phyloP scores from a whole-genome alignment of 1,140 invertebrate species.

The Megalopta genalis region DNA sequence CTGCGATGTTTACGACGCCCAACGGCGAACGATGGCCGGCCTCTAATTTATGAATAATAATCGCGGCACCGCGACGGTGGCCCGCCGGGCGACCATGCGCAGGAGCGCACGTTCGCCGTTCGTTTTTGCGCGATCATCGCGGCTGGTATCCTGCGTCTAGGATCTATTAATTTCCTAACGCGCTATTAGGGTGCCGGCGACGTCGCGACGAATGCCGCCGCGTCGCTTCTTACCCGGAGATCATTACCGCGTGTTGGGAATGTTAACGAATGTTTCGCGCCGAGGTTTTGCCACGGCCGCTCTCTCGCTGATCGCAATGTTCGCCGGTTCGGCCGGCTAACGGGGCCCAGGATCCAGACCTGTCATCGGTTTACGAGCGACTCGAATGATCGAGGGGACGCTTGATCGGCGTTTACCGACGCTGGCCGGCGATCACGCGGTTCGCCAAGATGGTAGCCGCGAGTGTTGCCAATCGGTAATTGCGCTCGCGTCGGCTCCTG shows the following conservation, averaged over 20 bases:
- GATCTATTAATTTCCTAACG: conserved; percentile 64
- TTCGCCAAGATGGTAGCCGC: no score
- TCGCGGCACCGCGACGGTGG: not conserved
- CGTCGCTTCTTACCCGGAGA: conserved; percentile 51
- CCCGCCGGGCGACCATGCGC: no score
- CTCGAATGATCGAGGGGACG: not conserved
- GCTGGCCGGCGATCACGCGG: not conserved
- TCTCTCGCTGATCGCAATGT: conserved; percentile 56
- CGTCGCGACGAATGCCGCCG: conserved; percentile 33
- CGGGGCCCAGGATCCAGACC: not conserved
- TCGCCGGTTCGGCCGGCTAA: conserved; percentile 32
- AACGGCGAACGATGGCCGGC: not conserved
- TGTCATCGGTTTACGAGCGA: not conserved
- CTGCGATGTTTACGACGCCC: not conserved
- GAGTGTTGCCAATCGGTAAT: no score
- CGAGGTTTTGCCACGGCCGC: conserved; percentile 55
- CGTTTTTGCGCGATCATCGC: not conserved
- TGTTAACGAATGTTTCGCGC: conserved; percentile 76
- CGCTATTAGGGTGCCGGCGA: conserved; percentile 23
- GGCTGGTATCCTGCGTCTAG: not conserved
- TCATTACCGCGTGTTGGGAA: conserved; percentile 67
- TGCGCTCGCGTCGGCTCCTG: no score
- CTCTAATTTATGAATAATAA: conserved; percentile 44
- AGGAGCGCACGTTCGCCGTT: no score
- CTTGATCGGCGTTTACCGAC: not conserved